phyloP scores from a whole-genome alignment of 64 coral and sea anemone species.

The Stylophora pistillata region DNA sequence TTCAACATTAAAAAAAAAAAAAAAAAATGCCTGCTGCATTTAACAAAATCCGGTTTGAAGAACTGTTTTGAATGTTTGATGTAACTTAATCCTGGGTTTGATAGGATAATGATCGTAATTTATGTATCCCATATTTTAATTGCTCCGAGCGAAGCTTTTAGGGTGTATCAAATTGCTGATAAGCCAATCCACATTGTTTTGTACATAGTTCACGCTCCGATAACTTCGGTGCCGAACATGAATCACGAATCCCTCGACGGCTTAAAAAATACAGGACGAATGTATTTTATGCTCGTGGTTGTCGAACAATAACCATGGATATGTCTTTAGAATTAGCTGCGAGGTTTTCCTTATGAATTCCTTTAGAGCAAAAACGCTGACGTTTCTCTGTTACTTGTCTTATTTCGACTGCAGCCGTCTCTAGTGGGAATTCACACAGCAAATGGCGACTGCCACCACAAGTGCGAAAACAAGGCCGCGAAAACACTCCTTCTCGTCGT shows the following conservation, averaged over 20 bases:
- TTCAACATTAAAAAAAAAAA: background rate
- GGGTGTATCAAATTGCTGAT: conserved; percentile 45
- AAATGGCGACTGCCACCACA: conserved; percentile 50
- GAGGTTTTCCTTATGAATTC: background rate
- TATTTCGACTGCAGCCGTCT: conserved; percentile 8
- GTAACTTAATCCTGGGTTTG: background rate
- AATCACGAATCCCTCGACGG: conserved; percentile 19
- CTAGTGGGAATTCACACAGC: background rate
- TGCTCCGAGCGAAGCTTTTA: conserved; percentile 1
- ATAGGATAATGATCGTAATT: conserved; percentile 22
- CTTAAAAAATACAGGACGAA: background rate
- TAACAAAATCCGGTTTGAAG: background rate
- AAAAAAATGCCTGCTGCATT: background rate
- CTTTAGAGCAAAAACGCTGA: background rate
- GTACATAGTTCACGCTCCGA: conserved; percentile 29
- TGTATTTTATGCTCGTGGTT: conserved; percentile 17
- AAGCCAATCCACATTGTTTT: conserved; percentile 19
- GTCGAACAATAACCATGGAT: background rate
- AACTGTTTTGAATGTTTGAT: conserved; percentile 13
- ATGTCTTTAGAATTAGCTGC: background rate
- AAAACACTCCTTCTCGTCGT: conserved; percentile 70
- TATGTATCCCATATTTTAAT: conserved; percentile 2
- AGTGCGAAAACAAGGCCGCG: conserved; percentile 62
- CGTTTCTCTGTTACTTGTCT: background rate
- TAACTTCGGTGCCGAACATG: background rate